Evolutionary conservation across 2,113 vertebrate species (phyloP), one percentile per base, ranked within the genome.

Genomic region (Neogale vison): DNA sequence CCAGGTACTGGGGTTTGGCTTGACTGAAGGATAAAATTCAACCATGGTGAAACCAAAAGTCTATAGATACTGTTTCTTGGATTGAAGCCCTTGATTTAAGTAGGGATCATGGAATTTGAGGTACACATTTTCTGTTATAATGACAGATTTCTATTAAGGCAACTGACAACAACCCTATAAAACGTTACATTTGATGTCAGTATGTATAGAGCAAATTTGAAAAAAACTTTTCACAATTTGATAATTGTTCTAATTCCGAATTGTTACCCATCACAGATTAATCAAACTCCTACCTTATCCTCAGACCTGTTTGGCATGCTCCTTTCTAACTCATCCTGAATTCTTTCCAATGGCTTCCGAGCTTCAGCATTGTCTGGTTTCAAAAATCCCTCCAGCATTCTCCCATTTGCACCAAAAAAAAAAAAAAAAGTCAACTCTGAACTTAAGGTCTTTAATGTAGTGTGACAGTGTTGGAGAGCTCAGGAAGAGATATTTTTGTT

Each of bases 181-280:
- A n/a, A 88, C 47, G 20, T 80, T 47, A 47, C 42, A 61, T 82
- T 90, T 96, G 88, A 84, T 80, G 61, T 92, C 59, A 88, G 26
- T 17, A 45, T 79, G 59, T 59, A 89, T 93, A 95, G 17, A 80
- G 20, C 24, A 80, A 92, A 31, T 95, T 67, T 93, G 45, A 93
- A 93, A 95, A 95, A 95, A 89, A 95, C 34, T 52, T 93, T 77
- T 95, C 74, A 77, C 6, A 67, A 88, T 87, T 97, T 81, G 29
- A 71, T 74, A 79, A 79, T 92, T 93, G 69, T 83, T 86, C 15
- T 50, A 65, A 69, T 95, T 94, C 24, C 36, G 57, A 63, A 88
- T 67, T 74, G 39, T 95, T 87, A 93, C 76, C 74, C 93, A n/a
- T 90, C 29, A 63, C 13, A 59, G 23, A 69, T 59, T 72, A 95